A percentile compares a stretch with the other conserved stretches of the same genome.
Conservation (phyloP, 2,113 vertebrate genomes). For the Eonycteris spelaea region DNA sequence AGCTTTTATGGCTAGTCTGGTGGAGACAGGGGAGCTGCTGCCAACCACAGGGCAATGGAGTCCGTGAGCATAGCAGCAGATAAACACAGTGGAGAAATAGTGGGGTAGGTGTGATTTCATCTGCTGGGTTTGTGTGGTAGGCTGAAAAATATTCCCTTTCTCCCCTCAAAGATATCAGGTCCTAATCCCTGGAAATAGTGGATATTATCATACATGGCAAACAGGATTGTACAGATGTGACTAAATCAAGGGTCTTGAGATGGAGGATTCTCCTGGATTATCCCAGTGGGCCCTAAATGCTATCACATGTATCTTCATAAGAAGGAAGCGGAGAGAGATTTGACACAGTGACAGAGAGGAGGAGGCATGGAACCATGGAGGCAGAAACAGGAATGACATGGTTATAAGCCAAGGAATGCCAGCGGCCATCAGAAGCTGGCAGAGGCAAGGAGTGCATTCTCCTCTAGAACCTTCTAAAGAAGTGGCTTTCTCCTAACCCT, state of each 20-base stretch:
- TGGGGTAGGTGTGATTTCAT: background rate
- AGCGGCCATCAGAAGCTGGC: background rate
- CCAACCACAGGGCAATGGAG: background rate
- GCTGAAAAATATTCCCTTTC: background rate
- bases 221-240: background rate
- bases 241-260: background rate
- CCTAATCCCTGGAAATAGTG: background rate
- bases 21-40: background rate
- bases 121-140: background rate
- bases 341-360: background rate
- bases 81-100: background rate
- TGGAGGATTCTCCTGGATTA: background rate
- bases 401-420: background rate
- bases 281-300: background rate
- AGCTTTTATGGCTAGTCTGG: background rate
- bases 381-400: background rate
- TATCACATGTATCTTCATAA: background rate
- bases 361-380: fast-evolving
- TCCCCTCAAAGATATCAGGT: background rate
- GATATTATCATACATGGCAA: background rate
- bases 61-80: background rate
- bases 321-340: background rate
- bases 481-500: background rate
- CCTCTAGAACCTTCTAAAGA: background rate
- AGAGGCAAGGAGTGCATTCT: background rate